Conservation (phyloP, 2,888 invertebrate genomes). For the Venustoraphidia nigricollis region DNA sequence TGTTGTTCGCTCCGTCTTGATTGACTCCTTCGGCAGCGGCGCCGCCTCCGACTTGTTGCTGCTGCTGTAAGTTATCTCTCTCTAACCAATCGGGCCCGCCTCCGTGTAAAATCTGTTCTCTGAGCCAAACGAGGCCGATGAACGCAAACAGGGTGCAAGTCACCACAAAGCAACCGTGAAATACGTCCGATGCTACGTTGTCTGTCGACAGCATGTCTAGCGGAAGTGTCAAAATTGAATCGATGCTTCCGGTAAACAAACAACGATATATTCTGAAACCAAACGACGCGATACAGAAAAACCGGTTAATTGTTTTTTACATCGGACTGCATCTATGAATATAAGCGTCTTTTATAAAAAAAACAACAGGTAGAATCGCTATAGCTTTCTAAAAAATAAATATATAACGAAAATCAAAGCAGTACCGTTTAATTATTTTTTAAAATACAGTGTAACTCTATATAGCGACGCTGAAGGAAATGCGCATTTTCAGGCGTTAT, state of each 20-base stretch:
- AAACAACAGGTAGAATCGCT: too few species aligned
- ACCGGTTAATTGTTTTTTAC: too few species aligned
- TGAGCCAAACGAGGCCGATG: conserved; percentile 91
- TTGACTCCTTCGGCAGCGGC: conserved; percentile 15
- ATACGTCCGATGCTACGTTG: conserved; percentile 83
- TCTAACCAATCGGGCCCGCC: conserved; percentile 96
- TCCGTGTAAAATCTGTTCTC: conserved; percentile 95
- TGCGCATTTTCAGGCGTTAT: too few species aligned
- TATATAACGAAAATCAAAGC: too few species aligned
- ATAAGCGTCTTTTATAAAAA: too few species aligned
- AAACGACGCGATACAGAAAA: too few species aligned
- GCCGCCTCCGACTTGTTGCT: conserved; percentile 13
- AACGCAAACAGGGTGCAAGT: conserved; percentile 92
- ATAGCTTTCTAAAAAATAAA: too few species aligned
- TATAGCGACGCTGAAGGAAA: too few species aligned
- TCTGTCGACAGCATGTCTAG: conserved; percentile 88
- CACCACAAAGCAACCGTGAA: conserved; percentile 93
- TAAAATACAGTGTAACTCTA: too few species aligned
- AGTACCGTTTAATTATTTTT: too few species aligned
- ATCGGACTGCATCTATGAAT: too few species aligned
- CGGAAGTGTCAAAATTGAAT: conserved; percentile 71
- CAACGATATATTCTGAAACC: conserved; percentile 66
- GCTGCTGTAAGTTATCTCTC: conserved; percentile 34
- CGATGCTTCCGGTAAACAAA: conserved; percentile 80
- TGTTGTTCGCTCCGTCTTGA: too few species aligned